A percentile compares a stretch with the other conserved stretches of the same genome.
Conservation (phyloP, 1,140 invertebrate species). For the Mesaphorura yosii region DNA sequence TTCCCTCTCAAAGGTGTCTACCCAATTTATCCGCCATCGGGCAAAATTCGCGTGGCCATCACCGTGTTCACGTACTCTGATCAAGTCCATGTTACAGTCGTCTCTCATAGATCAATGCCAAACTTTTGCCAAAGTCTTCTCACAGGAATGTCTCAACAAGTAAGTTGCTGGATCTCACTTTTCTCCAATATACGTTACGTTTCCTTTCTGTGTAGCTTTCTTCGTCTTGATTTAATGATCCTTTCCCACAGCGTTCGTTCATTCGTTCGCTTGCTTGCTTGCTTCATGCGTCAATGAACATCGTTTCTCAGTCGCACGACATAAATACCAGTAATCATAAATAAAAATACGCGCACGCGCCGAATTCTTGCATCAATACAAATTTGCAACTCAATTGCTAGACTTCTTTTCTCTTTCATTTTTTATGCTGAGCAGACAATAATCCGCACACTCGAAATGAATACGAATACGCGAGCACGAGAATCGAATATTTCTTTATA, state of each 20-base stretch:
- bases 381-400: conserved; percentile 6
- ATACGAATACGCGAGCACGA: no score
- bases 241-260: no score
- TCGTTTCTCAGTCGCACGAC: no score
- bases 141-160: conserved; percentile 24
- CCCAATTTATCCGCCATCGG: conserved; percentile 41
- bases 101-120: conserved; percentile 38
- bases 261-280: no score
- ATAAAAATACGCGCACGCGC: no score
- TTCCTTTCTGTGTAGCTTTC: conserved; percentile 13
- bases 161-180: conserved; percentile 10
- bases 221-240: no score
- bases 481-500: no score
- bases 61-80: conserved; percentile 46
- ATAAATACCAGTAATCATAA: no score
- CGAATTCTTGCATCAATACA: conserved; percentile 14
- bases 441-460: no score
- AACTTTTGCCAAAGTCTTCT: conserved; percentile 19
- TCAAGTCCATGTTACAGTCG: conserved; percentile 41
- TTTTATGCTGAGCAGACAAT: no score
- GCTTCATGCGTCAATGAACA: no score
- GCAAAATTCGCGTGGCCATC: conserved; percentile 40
- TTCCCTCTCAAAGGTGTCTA: conserved; percentile 39
- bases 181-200: no score
- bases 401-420: conserved; percentile 3